These are phyloP conservation scores for Eupithecia subumbrata DNA, from an alignment of 2,888 invertebrate genomes.

Conservation along the genomic window DNA sequence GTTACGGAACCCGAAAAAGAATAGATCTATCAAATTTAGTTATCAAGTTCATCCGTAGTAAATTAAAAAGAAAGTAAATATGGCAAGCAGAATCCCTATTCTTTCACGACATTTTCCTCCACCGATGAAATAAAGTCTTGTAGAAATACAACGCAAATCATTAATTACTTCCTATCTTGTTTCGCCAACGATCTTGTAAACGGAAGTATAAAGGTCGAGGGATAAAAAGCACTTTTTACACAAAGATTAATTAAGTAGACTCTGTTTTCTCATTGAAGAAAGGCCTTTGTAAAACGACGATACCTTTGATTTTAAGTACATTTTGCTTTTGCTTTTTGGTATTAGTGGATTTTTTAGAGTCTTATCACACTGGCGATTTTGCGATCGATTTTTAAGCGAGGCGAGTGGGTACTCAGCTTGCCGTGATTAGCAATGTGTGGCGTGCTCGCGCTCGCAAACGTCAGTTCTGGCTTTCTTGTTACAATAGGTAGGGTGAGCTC, in stretches of 20 bases:
- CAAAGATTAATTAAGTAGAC: conserved; percentile 42
- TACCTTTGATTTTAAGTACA: not conserved
- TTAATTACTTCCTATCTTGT: conserved; percentile 43
- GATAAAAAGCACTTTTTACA: conserved; percentile 38
- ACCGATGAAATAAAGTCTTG: not conserved
- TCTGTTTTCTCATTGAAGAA: conserved; percentile 29
- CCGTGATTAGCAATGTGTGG: too few relatives aligned
- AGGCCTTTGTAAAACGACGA: not conserved
- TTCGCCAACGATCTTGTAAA: conserved; percentile 39
- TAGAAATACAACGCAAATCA: conserved; percentile 27
- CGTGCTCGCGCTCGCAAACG: too few relatives aligned
- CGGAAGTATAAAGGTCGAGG: conserved; percentile 30
- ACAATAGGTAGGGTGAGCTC: too few relatives aligned
- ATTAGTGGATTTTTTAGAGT: not conserved
- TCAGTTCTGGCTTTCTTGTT: too few relatives aligned
- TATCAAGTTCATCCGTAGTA: not conserved
- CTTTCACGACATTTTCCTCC: not conserved
- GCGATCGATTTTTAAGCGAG: too few relatives aligned
- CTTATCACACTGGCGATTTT: too few relatives aligned
- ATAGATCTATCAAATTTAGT: not conserved
- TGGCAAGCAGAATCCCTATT: not conserved
- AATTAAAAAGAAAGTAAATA: not conserved
- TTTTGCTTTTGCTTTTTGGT: not conserved
- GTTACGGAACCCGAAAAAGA: too few relatives aligned
- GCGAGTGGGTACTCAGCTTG: too few relatives aligned